phyloP scores from a whole-genome alignment of 2,888 invertebrate genomes.

The Cerastoderma edule region DNA sequence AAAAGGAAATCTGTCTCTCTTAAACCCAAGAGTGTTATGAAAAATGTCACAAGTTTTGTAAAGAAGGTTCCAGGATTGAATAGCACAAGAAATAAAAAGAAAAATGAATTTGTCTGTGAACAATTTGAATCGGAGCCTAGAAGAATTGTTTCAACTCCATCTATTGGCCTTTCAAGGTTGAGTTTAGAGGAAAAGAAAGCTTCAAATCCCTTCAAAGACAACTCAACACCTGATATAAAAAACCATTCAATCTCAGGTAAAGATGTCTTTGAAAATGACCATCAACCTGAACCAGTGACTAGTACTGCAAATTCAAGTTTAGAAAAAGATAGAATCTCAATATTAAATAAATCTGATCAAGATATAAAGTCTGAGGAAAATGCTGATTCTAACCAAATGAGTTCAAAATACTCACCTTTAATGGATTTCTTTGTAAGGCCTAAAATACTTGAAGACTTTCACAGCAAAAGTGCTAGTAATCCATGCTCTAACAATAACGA shows the following conservation, averaged over 20 bases:
- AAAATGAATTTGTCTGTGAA: neutral
- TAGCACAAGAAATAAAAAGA: neutral
- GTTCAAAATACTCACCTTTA: no score
- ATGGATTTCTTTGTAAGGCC: conserved; percentile 26
- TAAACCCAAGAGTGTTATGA: conserved; percentile 25
- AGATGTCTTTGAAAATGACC: neutral
- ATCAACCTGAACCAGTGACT: neutral
- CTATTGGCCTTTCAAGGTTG: neutral
- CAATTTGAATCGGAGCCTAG: conserved; percentile 9
- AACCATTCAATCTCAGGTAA: no score
- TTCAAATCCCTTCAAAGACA: neutral
- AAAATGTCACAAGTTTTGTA: conserved; percentile 24
- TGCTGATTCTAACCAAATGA: neutral
- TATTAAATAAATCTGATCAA: neutral
- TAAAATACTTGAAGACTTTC: conserved; percentile 18
- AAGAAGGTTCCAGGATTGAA: conserved; percentile 12
- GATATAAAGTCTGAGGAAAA: neutral
- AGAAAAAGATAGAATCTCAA: neutral
- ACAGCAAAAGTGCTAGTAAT: no score
- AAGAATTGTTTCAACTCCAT: neutral
- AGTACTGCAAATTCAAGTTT: no score
- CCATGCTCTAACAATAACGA: no score
- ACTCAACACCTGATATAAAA: neutral
- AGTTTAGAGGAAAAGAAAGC: no score
- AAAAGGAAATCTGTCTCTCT: no score